Base-by-base conservation (phyloP, 2,797 vertebrate species). In the Ispidina lecontei region DNA sequence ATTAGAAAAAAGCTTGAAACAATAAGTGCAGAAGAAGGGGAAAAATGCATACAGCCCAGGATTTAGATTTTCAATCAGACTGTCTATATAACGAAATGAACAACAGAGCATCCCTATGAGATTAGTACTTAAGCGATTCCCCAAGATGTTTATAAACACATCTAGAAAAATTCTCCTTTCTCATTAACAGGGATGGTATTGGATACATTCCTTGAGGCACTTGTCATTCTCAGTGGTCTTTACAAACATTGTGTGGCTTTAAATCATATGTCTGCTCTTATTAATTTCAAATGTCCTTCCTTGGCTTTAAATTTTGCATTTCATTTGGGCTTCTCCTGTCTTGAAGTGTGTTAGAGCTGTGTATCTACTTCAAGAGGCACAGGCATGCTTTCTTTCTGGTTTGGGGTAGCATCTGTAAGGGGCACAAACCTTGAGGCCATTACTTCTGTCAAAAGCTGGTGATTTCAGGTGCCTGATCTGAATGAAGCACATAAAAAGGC, bases 201-300 rank as follows among this genome's bases (percentile, higher is more conserved):
- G 78, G 62, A n/a, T 83, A 20, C 81, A 85, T 90, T 95, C 84
- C 31, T 95, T 0, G 0, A 94, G 80, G 52, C 64, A 55, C 65
- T 92, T 84, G 85, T 90, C 89, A 87, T 87, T 47, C 10, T 60
- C 62, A 77, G 55, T 65, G 65, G 75, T 56, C 69, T 83, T 83
- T 72, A 70, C 1, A 6, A 80, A 92, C 35, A 13, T 19, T 71
- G 6, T 52, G 58, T 41, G 41, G 35, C 62, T 91, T 91, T 80
- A 91, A 84, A 80, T 73, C 2, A 1, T 39, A 60, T 3, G 1
- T 67, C 44, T 86, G 43, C 14, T 78, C 0, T 2, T 47, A 74
- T 70, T 94, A 74, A 55, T 87, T 76, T 77, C 29, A 65, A 91
- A 68, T 77, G 21, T 33, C 19, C 12, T 87, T 70, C 49, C 21